phyloP scores from a whole-genome alignment of 2,113 vertebrate species.

The Pedionomus torquatus region DNA sequence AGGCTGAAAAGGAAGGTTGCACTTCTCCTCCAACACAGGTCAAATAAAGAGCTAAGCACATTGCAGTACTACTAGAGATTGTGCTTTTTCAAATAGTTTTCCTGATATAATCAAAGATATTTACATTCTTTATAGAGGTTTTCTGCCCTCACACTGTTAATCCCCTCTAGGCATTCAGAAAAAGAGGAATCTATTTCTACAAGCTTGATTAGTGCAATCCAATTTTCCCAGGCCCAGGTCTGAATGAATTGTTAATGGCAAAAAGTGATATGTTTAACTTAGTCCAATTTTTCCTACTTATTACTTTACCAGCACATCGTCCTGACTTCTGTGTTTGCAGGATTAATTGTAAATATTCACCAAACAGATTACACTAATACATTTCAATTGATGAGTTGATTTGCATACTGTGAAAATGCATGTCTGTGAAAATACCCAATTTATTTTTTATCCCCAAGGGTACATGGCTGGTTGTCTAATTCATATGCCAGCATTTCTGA shows the following conservation, averaged over 20 bases:
- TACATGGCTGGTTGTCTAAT: neutral
- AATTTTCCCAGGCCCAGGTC: neutral
- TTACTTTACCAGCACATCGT: neutral
- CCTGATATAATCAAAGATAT: neutral
- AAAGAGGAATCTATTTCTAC: neutral
- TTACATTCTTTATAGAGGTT: neutral
- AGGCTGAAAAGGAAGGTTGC: neutral
- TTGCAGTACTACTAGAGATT: neutral
- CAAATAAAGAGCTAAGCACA: neutral
- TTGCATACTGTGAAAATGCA: neutral
- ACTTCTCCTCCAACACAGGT: neutral
- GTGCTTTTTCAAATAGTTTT: neutral
- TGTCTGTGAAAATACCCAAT: neutral
- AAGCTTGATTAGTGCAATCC: neutral
- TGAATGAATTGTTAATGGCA: neutral
- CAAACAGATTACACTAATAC: constrained; percentile 23
- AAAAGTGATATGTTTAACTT: neutral
- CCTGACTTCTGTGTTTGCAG: neutral
- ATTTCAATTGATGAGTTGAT: neutral
- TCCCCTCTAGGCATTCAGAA: neutral
- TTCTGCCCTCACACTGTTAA: neutral
- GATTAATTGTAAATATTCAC: constrained; percentile 22
- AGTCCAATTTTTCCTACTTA: neutral
- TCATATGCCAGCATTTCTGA: neutral
- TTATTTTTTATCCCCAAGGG: neutral